These are phyloP conservation scores for Baronia brevicornis DNA, from an alignment of 2,888 invertebrate species.

Conservation along the genomic window DNA sequence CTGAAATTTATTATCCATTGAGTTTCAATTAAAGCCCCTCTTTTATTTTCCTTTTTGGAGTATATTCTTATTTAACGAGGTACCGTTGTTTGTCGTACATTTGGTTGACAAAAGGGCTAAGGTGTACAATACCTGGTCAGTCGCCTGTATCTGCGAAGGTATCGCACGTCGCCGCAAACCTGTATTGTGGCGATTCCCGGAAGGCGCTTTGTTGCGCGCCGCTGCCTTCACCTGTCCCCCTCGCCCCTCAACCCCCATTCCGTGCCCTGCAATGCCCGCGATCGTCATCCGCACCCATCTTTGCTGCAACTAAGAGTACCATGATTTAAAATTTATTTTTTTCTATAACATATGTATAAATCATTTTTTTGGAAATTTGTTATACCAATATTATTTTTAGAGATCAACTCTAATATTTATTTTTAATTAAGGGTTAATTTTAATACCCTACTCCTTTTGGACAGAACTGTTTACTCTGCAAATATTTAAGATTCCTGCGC, in stretches of 20 bases:
- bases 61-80: slow-evolving; percentile 13
- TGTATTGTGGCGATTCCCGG: slow-evolving; percentile 72
- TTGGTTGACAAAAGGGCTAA: slow-evolving; percentile 55
- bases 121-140: slow-evolving; percentile 43
- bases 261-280: slow-evolving; percentile 9
- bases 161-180: slow-evolving; percentile 73
- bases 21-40: no score
- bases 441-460: no score
- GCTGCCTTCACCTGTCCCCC: slow-evolving; percentile 33
- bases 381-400: no score
- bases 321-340: no score
- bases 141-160: slow-evolving; percentile 68
- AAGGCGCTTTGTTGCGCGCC: slow-evolving; percentile 69
- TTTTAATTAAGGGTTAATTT: no score
- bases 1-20: no score
- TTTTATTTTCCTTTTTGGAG: no score
- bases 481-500: no score
- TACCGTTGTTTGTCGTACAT: slow-evolving; percentile 40
- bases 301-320: slow-evolving; percentile 8
- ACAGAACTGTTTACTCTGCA: no score
- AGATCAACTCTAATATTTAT: no score
- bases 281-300: slow-evolving; percentile 18
- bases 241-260: slow-evolving; percentile 1
- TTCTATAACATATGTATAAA: no score
- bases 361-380: no score